Conservation (phyloP, 2,888 invertebrate genomes). For the Anarsia innoxiella region DNA sequence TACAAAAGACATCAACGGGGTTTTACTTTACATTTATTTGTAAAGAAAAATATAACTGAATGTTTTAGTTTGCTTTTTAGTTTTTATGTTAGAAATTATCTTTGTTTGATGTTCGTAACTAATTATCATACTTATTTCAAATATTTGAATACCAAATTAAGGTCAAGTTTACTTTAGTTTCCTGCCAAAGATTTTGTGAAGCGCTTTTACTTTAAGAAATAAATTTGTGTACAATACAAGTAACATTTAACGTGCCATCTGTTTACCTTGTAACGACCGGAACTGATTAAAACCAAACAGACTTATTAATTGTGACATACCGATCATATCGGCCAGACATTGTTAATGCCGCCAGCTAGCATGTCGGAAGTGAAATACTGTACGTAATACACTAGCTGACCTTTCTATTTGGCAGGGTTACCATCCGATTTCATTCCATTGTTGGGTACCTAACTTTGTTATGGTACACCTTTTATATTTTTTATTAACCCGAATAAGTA, state of each 20-base stretch:
- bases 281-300: slow-evolving; percentile 11
- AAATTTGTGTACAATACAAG: not conserved
- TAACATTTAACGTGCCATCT: too few species aligned
- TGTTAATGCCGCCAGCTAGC: slow-evolving; percentile 14
- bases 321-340: slow-evolving; percentile 9
- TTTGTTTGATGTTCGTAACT: too few species aligned
- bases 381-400: slow-evolving; percentile 29
- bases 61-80: too few species aligned
- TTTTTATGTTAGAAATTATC: too few species aligned
- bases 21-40: too few species aligned
- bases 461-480: too few species aligned
- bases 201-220: not conserved
- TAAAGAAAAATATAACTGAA: too few species aligned
- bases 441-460: too few species aligned
- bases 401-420: slow-evolving; percentile 37
- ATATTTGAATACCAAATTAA: too few species aligned
- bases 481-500: too few species aligned
- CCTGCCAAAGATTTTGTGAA: not conserved
- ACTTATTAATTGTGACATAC: slow-evolving; percentile 11
- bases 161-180: not conserved
- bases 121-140: too few species aligned
- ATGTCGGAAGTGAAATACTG: slow-evolving; percentile 38
- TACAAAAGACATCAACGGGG: slow-evolving; percentile 8
- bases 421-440: too few species aligned
- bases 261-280: slow-evolving; percentile 5